These are phyloP conservation scores for Rana temporaria DNA, from an alignment of 2,113 vertebrate species.

Conservation along the genomic window DNA sequence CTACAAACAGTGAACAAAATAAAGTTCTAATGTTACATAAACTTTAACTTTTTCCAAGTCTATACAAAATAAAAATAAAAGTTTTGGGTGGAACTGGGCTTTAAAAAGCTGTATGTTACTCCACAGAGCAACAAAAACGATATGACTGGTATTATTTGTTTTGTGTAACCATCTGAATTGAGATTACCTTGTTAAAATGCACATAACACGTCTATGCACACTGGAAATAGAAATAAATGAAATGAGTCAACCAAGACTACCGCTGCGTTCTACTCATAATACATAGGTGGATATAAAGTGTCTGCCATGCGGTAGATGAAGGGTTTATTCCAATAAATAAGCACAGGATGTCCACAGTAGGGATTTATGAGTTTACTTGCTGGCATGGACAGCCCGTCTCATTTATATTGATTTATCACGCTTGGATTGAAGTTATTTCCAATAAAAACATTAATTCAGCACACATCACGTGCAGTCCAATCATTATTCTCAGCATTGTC, in stretches of 20 bases:
- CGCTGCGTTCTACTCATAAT: neutral
- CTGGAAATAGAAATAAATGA: neutral
- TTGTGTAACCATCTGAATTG: neutral
- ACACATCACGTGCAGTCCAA: constrained; percentile 20
- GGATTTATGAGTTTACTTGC: constrained; percentile 54
- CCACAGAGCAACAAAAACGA: no score
- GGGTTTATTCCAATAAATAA: constrained; percentile 32
- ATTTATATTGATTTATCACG: constrained; percentile 38
- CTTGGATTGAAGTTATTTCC: constrained; percentile 56
- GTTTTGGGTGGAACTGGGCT: no score
- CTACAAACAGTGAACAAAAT: no score
- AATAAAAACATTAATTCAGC: constrained; percentile 45
- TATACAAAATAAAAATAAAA: no score
- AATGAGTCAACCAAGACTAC: neutral
- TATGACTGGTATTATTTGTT: no score
- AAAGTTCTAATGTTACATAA: no score
- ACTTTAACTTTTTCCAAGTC: no score
- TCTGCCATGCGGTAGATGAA: neutral
- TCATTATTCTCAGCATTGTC: constrained; percentile 47
- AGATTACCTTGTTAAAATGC: neutral
- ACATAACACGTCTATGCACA: neutral
- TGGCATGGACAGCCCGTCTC: constrained; percentile 50
- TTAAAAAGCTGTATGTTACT: no score
- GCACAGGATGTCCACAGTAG: constrained; percentile 25
- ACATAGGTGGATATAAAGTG: neutral